Percentiles rank a stretch among this genome's conserved stretches.
These are phyloP conservation scores for Murina feae DNA, from an alignment of 2,113 vertebrate genomes.

Conservation along the genomic window DNA sequence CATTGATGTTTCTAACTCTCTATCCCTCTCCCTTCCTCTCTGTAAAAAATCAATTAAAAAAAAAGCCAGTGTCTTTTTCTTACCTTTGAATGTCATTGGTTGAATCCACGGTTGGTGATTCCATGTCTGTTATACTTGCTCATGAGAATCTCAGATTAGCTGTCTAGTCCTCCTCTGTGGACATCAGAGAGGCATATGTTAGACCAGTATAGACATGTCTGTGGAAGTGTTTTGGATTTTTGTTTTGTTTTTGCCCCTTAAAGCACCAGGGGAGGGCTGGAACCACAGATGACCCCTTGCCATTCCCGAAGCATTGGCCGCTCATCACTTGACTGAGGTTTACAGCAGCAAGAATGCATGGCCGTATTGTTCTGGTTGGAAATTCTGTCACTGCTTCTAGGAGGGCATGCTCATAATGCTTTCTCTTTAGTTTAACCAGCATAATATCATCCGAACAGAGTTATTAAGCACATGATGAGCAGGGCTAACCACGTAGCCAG, in stretches of 20 bases:
- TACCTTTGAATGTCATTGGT: not conserved
- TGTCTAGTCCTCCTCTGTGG: not conserved
- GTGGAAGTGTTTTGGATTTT: not conserved
- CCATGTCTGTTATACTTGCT: not conserved
- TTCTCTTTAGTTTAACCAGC: not conserved
- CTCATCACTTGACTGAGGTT: not conserved
- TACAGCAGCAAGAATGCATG: too few relatives aligned
- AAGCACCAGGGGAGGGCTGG: not conserved
- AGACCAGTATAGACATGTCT: not conserved
- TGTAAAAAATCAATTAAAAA: too few relatives aligned
- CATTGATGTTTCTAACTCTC: too few relatives aligned
- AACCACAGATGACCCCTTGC: not conserved
- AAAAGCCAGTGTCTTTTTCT: not conserved
- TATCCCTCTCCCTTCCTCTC: not conserved
- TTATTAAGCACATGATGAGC: not conserved
- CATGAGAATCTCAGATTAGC: not conserved
- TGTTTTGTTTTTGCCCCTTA: not conserved
- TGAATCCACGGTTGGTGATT: not conserved
- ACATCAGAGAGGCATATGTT: not conserved
- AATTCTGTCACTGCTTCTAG: not conserved
- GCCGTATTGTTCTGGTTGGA: not conserved
- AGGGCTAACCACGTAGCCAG: not conserved
- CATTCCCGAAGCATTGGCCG: not conserved
- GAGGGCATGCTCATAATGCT: accelerated
- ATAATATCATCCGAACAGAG: accelerated